These are phyloP conservation scores for Paracyclopina nana DNA, from an alignment of 1,140 invertebrate species.

Conservation along the genomic window DNA sequence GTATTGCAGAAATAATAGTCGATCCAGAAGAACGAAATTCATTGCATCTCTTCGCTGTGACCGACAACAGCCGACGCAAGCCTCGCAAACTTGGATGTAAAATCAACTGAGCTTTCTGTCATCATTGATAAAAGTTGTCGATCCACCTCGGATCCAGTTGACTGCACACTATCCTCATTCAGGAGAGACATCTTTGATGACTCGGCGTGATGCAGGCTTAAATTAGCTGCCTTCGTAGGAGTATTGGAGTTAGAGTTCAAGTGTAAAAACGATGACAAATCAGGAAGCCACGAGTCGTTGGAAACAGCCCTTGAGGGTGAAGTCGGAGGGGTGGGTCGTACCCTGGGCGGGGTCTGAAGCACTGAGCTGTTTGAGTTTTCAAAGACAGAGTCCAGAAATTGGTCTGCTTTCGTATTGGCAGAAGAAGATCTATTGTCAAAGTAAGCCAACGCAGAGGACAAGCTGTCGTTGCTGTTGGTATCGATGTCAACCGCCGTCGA, in stretches of 20 bases:
- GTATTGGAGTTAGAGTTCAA: too few relatives aligned
- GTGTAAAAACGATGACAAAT: too few relatives aligned
- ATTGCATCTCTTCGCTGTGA: background rate
- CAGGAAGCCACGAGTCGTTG: too few relatives aligned
- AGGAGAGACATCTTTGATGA: background rate
- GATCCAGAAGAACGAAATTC: too few relatives aligned
- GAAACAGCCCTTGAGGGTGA: background rate
- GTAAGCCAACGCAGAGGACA: background rate
- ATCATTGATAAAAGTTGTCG: constrained; percentile 11
- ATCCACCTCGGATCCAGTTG: constrained; percentile 6
- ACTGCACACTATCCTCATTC: background rate
- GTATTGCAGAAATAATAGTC: too few relatives aligned
- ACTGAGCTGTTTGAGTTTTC: constrained; percentile 4
- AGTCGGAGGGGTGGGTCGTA: background rate
- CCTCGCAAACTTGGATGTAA: constrained; percentile 12
- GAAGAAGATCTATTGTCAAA: background rate
- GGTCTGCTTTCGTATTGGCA: background rate
- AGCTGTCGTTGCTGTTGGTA: background rate
- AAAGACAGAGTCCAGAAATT: constrained; percentile 5
- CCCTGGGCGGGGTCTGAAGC: constrained; percentile 9
- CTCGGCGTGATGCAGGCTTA: background rate
- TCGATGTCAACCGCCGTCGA: background rate
- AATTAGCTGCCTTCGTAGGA: background rate
- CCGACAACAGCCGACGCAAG: background rate
- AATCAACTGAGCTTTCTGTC: constrained; percentile 15